A percentile compares a stretch with the other conserved stretches of the same genome.
These are phyloP conservation scores for Mobula hypostoma DNA, from an alignment of 2,113 vertebrate species.

Conservation along the genomic window DNA sequence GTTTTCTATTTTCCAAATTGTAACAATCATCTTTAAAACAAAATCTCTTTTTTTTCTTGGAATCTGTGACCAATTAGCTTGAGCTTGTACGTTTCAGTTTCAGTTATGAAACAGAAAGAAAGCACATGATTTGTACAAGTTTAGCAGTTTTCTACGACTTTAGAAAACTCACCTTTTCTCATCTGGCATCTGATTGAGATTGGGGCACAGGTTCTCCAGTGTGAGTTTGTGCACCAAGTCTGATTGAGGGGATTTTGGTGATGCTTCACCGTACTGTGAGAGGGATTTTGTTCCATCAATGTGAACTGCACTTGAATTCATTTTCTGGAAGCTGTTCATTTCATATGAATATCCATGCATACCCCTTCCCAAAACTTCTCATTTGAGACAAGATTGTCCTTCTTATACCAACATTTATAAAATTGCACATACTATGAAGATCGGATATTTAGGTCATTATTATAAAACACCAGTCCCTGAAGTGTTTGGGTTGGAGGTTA, in stretches of 20 bases:
- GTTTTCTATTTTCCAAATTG: not conserved
- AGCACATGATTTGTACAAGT: not conserved
- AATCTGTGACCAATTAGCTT: not conserved
- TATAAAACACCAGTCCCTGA: no score
- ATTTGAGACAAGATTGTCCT: not conserved
- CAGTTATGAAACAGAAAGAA: not conserved
- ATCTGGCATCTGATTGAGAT: not conserved
- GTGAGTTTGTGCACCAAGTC: not conserved
- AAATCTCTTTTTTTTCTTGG: not conserved
- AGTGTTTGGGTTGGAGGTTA: not conserved
- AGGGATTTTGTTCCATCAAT: not conserved
- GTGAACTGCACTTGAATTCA: not conserved
- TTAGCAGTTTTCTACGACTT: not conserved
- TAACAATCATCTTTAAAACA: not conserved
- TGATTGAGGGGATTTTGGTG: not conserved
- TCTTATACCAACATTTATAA: not conserved
- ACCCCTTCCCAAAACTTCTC: not conserved
- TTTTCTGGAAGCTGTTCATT: not conserved
- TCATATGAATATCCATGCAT: not conserved
- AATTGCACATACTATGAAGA: not conserved
- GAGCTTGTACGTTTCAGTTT: not conserved
- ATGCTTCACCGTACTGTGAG: not conserved
- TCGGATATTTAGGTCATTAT: not conserved
- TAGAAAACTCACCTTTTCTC: not conserved
- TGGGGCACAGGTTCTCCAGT: not conserved